Base-by-base conservation (phyloP, 1,140 invertebrate species). In the Mizuhopecten yessoensis region DNA sequence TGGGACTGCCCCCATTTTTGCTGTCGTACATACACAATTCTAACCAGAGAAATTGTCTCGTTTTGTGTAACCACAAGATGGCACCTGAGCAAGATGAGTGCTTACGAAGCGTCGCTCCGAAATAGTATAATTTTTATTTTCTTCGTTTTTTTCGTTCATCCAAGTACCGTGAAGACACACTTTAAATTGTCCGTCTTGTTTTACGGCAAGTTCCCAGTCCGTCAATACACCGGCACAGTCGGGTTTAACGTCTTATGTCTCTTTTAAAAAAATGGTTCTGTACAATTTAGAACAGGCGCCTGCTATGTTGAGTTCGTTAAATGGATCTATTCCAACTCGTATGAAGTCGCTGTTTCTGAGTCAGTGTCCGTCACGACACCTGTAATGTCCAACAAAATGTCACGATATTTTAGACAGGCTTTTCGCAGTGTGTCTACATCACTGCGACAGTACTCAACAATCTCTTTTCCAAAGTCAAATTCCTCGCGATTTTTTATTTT, bases 361-460 rank as follows among this genome's bases (percentile, higher is more conserved):
- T 87, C 17, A 33, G 87, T 36, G 1, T 34, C 9, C 15, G 49
- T 88, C 15, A 3, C 29, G 42, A 88, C 87, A 20, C 36, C 34
- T 11, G 57, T 86, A 0, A 88, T 93, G 23, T 87, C 88, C 33
- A 86, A 29, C 45, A 93, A 57, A 42, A 92, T 34, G 9, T 93
- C 33, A 17, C 89, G 86, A 87, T 92, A 93, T 17, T 88, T 88
- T 17, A 90, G 10, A 75, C 91, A 92, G 10, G 75, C 86, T 42
- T 89, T 75, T 17, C 91, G 33, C 49, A 93, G 49, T 34, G 92
- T 93, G 39, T 93, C 92, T 0, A 93, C 92, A 39, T 93, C 91
- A 0, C 42, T 87, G 9, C 86, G 45, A 88, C 92, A 93, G 86
- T 93, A 93, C 34, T 45, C 87, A 0, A 87, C 20, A 10, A 92